These are phyloP conservation scores for Candidula unifasciata DNA, from an alignment of 2,888 invertebrate genomes.

Conservation along the genomic window DNA sequence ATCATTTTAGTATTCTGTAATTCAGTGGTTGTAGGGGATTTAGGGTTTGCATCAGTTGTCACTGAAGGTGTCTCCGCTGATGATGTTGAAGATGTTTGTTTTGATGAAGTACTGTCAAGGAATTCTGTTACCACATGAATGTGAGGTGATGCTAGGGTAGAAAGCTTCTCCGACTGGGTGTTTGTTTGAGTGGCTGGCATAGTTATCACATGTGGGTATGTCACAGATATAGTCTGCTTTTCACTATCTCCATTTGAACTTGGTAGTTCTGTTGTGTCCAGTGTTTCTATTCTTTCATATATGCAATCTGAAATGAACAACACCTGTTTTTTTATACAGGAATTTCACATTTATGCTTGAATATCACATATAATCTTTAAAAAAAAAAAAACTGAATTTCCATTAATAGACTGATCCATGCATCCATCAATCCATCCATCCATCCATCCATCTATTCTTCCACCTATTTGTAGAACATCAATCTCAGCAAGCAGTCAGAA, in stretches of 20 bases:
- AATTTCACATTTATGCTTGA: too few species aligned
- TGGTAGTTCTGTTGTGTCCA: background rate
- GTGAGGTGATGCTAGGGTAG: background rate
- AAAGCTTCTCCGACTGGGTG: background rate
- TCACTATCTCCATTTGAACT: too few species aligned
- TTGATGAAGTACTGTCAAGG: background rate
- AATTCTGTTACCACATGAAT: background rate
- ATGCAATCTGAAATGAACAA: conserved; percentile 23
- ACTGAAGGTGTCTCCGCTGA: background rate
- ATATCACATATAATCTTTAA: too few species aligned
- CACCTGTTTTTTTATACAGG: too few species aligned
- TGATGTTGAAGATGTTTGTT: background rate
- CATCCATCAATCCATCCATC: too few species aligned
- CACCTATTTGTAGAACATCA: too few species aligned
- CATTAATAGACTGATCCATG: too few species aligned
- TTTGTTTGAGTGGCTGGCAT: background rate
- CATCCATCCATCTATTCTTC: too few species aligned
- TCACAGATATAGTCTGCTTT: background rate
- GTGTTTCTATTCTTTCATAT: conserved; percentile 5
- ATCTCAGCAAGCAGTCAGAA: too few species aligned
- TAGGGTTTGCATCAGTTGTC: background rate
- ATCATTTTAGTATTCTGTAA: background rate
- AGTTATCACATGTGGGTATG: background rate
- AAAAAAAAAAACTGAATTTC: too few species aligned
- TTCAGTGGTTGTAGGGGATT: background rate